Base-by-base conservation (phyloP, 2,797 vertebrate species). In the Brachyrhaphis roseni region DNA sequence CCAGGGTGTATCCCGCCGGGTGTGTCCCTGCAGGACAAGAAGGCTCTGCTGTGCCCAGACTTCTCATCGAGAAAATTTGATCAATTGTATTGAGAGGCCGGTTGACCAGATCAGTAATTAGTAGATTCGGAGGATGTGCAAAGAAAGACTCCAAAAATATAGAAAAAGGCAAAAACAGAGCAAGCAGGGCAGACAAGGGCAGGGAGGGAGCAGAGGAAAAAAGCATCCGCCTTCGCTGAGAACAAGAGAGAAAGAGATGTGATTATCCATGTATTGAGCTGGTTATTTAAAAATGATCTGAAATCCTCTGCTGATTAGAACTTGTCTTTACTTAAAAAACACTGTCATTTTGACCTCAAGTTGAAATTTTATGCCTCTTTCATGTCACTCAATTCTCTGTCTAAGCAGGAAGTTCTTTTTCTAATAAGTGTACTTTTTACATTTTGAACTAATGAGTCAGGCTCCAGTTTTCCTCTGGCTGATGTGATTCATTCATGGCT, bases 401-500 rank as follows among this genome's bases (percentile, higher is more conserved):
- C 20, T 39, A n/a, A 74, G 11, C 26, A 45, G 36, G 23, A 43
- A 4, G 16, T 26, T 55, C 31, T 41, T 72, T 72, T 34, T 8
- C 34, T 1, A 16, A 71, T 68, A n/a, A 72, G n/a, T 68, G 66
- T 16, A 45, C 20, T 72, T 78, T 28, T 47, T 72, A 62, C 23
- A 80, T 72, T 84, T 1, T 53, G 43, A 77, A 74, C 76, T 10
- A n/a, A 77, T 39, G 46, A 83, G 53, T 84, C 47, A 18, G 73
- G 43, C 74, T 59, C 43, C 64, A 46, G 8, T 66, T 66, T 66
- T 77, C 74, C 72, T 75, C 74, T 2, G 78, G 84, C n/a, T n/a
- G 77, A 84, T 76, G 75, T 80, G 84, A 90, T 62, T 87, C 83
- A 84, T 43, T 78, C 20, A n/a, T 43, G 49, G 20, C 43, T 86